Base-by-base conservation (phyloP, 2,113 vertebrate species). In the Peromyscus californicus region DNA sequence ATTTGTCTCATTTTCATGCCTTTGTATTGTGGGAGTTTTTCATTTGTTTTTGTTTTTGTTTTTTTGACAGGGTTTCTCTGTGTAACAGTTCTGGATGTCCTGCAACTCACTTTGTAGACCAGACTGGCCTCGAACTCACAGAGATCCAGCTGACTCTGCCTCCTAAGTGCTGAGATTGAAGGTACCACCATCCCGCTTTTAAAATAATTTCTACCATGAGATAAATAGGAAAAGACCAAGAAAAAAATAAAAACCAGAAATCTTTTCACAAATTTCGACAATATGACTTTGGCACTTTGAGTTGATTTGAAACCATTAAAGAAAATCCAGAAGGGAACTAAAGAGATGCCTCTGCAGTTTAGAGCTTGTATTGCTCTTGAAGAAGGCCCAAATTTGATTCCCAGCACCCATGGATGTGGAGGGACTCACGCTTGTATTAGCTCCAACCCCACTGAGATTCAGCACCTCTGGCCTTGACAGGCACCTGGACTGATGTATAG, bases 241-340 rank as follows among this genome's bases (percentile, higher is more conserved):
- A 72, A 65, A 24, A 59, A 63, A 80, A 80, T 42, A 78, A 31
- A 51, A 36, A 0, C 4, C 80, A 84, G 31, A 48, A 92, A 86
- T 90, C 48, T 0, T 0, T 2, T 89, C 95, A 31, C 19, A 96
- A 95, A 85, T 91, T 96, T 51, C 94, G 3, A 26, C 48, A 83
- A 92, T 36, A 78, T 79, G 16, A 79, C 48, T 83, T 90, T 65
- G n/a, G 91, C 11, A 13, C 45, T 90, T 59, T 94, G 31, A 92
- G 63, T 15, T 54, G 72, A 2, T 1, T 59, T 84, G 13, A 80
- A 57, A 83, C 4, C 39, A 5, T 54, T 19, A 92, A 91, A 31
- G 76, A 48, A 45, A 76, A 76, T 12, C 16, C 29, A 31, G 10
- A 51, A 54, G 13, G 29, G 17, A n/a, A 1, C 70, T 72, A 36